phyloP scores from a whole-genome alignment of 2,888 invertebrate species.

The Aricia artaxerxes region DNA sequence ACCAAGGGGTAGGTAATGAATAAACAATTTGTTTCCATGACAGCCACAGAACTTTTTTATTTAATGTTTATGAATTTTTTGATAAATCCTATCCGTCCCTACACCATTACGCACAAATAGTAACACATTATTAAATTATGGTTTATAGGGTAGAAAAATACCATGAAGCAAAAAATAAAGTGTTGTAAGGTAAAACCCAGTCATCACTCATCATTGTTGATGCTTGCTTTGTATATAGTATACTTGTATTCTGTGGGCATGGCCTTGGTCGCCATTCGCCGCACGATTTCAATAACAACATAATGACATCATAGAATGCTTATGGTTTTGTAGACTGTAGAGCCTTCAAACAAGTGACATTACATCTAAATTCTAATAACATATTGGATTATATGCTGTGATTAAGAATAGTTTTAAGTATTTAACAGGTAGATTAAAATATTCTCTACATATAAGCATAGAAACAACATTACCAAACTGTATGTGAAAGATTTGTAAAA shows the following conservation, averaged over 20 bases:
- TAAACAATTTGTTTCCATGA: constrained; percentile 28
- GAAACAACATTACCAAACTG: not conserved
- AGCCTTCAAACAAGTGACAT: not conserved
- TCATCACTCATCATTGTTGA: not conserved
- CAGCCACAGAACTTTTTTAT: constrained; percentile 10
- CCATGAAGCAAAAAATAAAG: constrained; percentile 66
- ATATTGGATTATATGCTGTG: not conserved
- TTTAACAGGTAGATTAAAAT: not conserved
- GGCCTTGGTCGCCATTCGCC: constrained; percentile 42
- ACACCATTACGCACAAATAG: not conserved
- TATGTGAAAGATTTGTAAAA: not conserved
- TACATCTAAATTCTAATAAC: not conserved
- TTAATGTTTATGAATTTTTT: constrained; percentile 18
- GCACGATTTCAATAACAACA: constrained; percentile 37
- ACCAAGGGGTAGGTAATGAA: not conserved
- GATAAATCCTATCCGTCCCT: constrained; percentile 50
- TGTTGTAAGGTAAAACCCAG: constrained; percentile 51
- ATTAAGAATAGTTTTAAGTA: not conserved
- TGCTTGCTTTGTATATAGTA: constrained; percentile 2
- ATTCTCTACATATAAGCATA: not conserved
- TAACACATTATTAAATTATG: constrained; percentile 37
- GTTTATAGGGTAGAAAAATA: constrained; percentile 38
- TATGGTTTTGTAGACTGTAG: not conserved
- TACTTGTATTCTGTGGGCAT: constrained; percentile 38
- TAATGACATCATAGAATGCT: constrained; percentile 45